Percentiles rank a stretch among this genome's conserved stretches.
Evolutionary conservation across 1,140 invertebrate genomes (phyloP).

Genomic region (Ips typographus): DNA sequence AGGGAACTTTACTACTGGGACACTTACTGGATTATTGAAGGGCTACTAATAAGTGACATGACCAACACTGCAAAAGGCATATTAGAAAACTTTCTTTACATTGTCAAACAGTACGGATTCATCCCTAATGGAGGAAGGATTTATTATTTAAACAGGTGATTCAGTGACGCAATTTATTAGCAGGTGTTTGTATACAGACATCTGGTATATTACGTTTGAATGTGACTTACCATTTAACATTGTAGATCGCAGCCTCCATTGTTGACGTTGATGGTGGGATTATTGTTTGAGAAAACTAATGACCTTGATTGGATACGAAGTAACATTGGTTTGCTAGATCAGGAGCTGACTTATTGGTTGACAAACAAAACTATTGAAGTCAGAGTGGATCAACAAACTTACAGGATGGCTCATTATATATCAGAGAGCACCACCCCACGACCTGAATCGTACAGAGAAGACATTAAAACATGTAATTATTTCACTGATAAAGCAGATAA

Average conservation of each 20-base stretch:
- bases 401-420: constrained; percentile 61
- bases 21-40: constrained; percentile 83
- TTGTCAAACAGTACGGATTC: constrained; percentile 61
- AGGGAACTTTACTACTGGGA: constrained; percentile 90
- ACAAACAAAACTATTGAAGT: constrained; percentile 59
- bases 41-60: constrained; percentile 80
- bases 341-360: constrained; percentile 70
- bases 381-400: constrained; percentile 56
- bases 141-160: constrained; percentile 66
- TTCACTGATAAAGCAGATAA: constrained; percentile 4
- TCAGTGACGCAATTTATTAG: background rate
- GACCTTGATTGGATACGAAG: constrained; percentile 66
- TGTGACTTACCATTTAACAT: background rate
- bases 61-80: constrained; percentile 70
- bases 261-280: constrained; percentile 73
- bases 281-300: constrained; percentile 65
- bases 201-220: background rate
- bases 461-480: constrained; percentile 50
- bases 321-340: constrained; percentile 63
- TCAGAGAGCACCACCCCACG: constrained; percentile 68
- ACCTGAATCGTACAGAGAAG: constrained; percentile 75
- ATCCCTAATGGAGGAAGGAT: constrained; percentile 72
- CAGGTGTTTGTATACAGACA: too few species aligned
- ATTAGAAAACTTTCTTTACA: constrained; percentile 71
- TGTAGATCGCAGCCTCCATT: constrained; percentile 81